Percentiles rank a stretch among this genome's conserved stretches.
Conservation (phyloP, 2,888 invertebrate genomes). For the Conops quadrifasciatus region DNA sequence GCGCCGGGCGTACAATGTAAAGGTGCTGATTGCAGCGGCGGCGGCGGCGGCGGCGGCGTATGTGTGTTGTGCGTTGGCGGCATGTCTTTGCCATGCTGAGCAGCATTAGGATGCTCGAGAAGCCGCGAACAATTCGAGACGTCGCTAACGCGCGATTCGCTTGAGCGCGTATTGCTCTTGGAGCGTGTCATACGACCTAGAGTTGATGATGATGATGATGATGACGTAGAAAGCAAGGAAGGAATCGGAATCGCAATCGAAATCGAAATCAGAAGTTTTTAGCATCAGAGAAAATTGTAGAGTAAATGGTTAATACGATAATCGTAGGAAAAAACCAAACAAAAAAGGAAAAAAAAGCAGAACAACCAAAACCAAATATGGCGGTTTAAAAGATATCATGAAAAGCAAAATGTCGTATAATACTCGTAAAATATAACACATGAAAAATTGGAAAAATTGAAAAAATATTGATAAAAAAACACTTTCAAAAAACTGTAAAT, state of each 20-base stretch:
- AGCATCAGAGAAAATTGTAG: conserved; percentile 7
- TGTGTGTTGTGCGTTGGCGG: conserved; percentile 45
- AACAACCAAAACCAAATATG: neutral
- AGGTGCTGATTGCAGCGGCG: conserved; percentile 37
- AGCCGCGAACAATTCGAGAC: conserved; percentile 62
- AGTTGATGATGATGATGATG: neutral
- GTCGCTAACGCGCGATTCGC: conserved; percentile 64
- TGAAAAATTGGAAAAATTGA: too few relatives aligned
- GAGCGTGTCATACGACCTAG: conserved; percentile 64
- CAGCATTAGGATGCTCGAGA: conserved; percentile 59
- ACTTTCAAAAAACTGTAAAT: too few relatives aligned
- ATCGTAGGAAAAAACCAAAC: neutral
- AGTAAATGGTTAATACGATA: neutral
- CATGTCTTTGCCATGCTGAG: conserved; percentile 38
- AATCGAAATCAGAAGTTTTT: neutral
- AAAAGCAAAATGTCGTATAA: too few relatives aligned
- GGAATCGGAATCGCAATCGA: neutral
- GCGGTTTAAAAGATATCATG: too few relatives aligned
- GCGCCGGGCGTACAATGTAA: conserved; percentile 12
- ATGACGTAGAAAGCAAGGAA: neutral
- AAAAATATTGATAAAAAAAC: too few relatives aligned
- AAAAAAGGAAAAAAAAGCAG: conserved; percentile 12
- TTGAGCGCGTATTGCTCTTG: conserved; percentile 64
- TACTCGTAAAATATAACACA: too few relatives aligned
- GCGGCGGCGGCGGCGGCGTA: conserved; percentile 32